Evolutionary conservation across 2,888 invertebrate genomes (phyloP).

Genomic region (Thera obeliscata): DNA sequence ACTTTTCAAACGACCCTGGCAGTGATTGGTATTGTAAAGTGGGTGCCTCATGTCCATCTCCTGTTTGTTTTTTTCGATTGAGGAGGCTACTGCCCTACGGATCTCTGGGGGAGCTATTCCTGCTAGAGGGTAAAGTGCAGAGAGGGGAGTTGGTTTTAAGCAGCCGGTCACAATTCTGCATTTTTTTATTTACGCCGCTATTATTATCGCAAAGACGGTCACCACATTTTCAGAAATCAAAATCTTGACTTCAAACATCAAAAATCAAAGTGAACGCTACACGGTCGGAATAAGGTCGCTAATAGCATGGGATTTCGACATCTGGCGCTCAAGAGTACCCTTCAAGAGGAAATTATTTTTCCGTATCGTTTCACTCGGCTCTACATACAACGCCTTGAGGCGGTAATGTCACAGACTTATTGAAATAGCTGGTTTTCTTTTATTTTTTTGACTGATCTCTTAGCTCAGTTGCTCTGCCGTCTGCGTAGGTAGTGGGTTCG

Average conservation of each 20-base stretch:
- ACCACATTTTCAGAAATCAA: slow-evolving; percentile 1
- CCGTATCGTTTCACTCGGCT: slow-evolving; percentile 51
- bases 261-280: slow-evolving; percentile 15
- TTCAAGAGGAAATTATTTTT: slow-evolving; percentile 59
- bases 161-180: too few species aligned
- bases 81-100: too few species aligned
- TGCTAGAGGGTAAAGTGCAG: too few species aligned
- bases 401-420: slow-evolving; percentile 14
- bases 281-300: slow-evolving; percentile 1
- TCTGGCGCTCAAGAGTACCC: slow-evolving; percentile 32
- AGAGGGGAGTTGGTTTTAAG: too few species aligned
- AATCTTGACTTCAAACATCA: background rate
- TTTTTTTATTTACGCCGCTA: background rate
- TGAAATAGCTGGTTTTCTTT: background rate
- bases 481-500: too few species aligned
- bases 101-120: too few species aligned
- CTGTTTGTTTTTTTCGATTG: too few species aligned
- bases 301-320: slow-evolving; percentile 25
- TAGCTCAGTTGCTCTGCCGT: too few species aligned
- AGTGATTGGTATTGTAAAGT: too few species aligned
- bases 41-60: too few species aligned
- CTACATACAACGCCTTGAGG: slow-evolving; percentile 37
- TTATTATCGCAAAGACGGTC: background rate
- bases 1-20: too few species aligned
- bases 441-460: background rate